A percentile compares a stretch with the other conserved stretches of the same genome.
phyloP scores from a whole-genome alignment of 23 tunicate species.

The Aplidium turbinatum region DNA sequence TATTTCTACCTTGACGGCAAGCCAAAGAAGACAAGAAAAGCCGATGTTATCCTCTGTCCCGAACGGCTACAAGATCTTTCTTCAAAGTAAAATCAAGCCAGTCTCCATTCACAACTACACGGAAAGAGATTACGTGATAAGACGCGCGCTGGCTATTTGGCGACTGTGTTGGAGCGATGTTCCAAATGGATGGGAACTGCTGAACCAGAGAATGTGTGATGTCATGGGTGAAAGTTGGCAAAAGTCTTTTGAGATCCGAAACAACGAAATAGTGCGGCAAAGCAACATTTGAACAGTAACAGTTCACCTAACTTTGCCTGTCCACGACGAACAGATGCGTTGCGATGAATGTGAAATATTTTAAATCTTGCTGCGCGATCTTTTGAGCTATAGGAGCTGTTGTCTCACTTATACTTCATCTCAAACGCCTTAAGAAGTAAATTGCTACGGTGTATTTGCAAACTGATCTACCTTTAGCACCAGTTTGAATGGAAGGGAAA shows the following conservation, averaged over 20 bases:
- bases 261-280: slow-evolving; percentile 30
- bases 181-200: slow-evolving; percentile 36
- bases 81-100: slow-evolving; percentile 36
- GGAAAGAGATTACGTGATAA: slow-evolving; percentile 56
- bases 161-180: slow-evolving; percentile 61
- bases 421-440: too few species aligned
- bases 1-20: not conserved
- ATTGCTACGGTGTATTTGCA: too few species aligned
- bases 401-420: too few species aligned
- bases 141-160: slow-evolving; percentile 62
- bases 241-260: slow-evolving; percentile 18
- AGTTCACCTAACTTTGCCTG: too few species aligned
- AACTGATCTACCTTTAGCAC: too few species aligned
- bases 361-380: too few species aligned
- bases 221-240: slow-evolving; percentile 16
- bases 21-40: not conserved
- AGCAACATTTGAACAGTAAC: too few species aligned
- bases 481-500: too few species aligned
- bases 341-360: too few species aligned
- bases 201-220: slow-evolving; percentile 25
- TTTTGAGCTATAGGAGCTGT: too few species aligned
- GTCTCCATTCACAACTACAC: slow-evolving; percentile 1
- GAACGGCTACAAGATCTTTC: slow-evolving; percentile 28
- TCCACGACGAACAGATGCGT: too few species aligned
- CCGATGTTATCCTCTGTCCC: slow-evolving; percentile 18